Evolutionary conservation across 2,888 invertebrate genomes (phyloP), one percentile per base, ranked within the genome.

Genomic region (Mythimna pallens): DNA sequence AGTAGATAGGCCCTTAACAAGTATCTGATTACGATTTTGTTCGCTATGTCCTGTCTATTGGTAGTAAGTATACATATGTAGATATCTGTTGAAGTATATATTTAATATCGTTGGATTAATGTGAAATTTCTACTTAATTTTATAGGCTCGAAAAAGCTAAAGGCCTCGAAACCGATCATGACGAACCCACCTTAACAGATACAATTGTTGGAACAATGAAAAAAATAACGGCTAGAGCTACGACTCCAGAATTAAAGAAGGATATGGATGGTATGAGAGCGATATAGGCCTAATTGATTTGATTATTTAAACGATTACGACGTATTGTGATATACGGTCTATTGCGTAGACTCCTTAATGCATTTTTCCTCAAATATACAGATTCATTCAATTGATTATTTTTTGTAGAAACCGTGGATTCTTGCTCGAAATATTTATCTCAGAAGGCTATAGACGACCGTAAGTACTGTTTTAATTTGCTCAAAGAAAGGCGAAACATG

Each of bases 151-250:
- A 93, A 69, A 65, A 85, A 9, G 89, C 95, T 7, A 91, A 84
- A 78, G 90, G 93, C 3, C 82, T 95, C 4, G 92, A 93, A 47
- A 83, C 81, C n/a, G 91, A 94, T 73, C 92, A 94, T 65, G 93
- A 93, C 58, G 94, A 95, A 74, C 93, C 93, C 0, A 90, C 89
- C 78, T 82, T 95, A 61, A 89, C 95, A 8, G 89, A 93, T 82
- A 86, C 85, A 72, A 92, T 95, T 40, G 86, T 92, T 73, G 82
- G 86, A 0, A 78, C 81, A 40, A 80, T 95, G 22, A 73, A 87
- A 0, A 89, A 89, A 65, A 12, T 90, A 1, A 89, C 92, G 14
- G 84, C 84, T 4, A 70, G 59, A 9, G 70, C 71, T 6, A 92
- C 92, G 6, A 92, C 93, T 2, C 58, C 73, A 0, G 91, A 92